Evolutionary conservation across 2,888 invertebrate genomes (phyloP).

Genomic region (Mimumesa dahlbomi): DNA sequence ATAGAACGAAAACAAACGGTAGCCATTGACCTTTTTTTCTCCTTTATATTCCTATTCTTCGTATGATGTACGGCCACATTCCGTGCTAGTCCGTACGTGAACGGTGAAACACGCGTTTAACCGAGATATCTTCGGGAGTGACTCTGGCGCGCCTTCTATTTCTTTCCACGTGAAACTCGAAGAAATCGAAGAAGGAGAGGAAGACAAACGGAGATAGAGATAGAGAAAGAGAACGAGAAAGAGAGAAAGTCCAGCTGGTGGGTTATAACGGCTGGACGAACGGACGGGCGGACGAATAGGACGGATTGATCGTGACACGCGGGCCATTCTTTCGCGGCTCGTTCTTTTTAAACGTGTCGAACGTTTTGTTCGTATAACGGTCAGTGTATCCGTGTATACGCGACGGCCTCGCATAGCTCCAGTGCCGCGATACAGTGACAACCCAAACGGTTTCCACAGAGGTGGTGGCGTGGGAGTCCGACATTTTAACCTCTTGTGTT

Average conservation of each 20-base stretch:
- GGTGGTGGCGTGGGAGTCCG: constrained; percentile 57
- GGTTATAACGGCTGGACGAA: constrained; percentile 27
- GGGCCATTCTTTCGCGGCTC: constrained; percentile 27
- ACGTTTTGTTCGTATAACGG: too few species aligned
- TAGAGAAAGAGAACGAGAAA: constrained; percentile 2
- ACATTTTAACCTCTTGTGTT: constrained; percentile 56
- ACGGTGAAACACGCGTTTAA: too few species aligned
- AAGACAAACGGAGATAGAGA: neutral
- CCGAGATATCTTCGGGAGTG: neutral
- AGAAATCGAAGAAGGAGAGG: neutral
- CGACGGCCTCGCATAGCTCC: too few species aligned
- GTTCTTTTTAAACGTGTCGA: too few species aligned
- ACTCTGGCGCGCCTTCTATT: neutral
- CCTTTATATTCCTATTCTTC: neutral
- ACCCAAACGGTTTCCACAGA: constrained; percentile 41
- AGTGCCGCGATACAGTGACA: constrained; percentile 46
- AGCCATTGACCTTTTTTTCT: constrained; percentile 41
- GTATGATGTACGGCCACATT: neutral
- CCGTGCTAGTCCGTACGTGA: neutral
- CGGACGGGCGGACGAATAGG: constrained; percentile 14
- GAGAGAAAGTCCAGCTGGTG: constrained; percentile 1
- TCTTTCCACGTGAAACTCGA: neutral
- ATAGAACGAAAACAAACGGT: constrained; percentile 51
- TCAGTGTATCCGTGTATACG: too few species aligned
- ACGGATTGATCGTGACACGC: constrained; percentile 38